Base-by-base conservation (phyloP, 2,888 invertebrate species). In the Sympetrum striolatum region DNA sequence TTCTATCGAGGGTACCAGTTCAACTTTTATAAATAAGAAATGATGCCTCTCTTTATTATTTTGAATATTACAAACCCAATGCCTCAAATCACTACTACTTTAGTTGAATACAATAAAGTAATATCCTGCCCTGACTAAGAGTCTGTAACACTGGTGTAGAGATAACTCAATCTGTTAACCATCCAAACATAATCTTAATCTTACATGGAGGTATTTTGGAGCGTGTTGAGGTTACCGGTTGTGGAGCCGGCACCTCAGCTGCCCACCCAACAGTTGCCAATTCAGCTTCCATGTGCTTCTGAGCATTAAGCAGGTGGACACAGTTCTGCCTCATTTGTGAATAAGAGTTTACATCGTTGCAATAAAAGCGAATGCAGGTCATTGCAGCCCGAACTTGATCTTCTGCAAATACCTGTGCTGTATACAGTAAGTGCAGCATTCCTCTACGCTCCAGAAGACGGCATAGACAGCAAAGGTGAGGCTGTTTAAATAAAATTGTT, bases 301-400 rank as follows among this genome's bases (percentile, higher is more conserved):
- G 95, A 0, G 96, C 96, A 58, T 95, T 95, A 0, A 95, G 92
- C 92, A 96, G 93, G 93, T 95, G 94, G 92, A 95, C 94, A n/a
- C 94, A 93, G 93, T 95, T 94, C 1, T 93, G 93, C 81, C 94
- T 94, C 90, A 96, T 93, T 91, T 96, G 96, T 0, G 94, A 94
- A 92, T 96, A 96, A 81, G 93, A 95, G 2, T 94, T 94, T 12
- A 95, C 95, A 91, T 95, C 95, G 90, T 96, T 95, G n/a, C 95
- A 94, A 93, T 97, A 97, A 93, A 97, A 96, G 91, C 96, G 95
- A 90, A 97, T 96, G 93, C 97, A 97, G 0, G 97, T 97, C 94
- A 97, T 97, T 8, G 97, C 96, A 0, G 97, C 97, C 90, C 97
- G 95, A 64, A 97, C 95, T 91, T 96, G 96, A 93, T 97, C 97